Evolutionary conservation across 2,113 vertebrate genomes (phyloP).

Genomic region (Ginglymostoma cirratum): DNA sequence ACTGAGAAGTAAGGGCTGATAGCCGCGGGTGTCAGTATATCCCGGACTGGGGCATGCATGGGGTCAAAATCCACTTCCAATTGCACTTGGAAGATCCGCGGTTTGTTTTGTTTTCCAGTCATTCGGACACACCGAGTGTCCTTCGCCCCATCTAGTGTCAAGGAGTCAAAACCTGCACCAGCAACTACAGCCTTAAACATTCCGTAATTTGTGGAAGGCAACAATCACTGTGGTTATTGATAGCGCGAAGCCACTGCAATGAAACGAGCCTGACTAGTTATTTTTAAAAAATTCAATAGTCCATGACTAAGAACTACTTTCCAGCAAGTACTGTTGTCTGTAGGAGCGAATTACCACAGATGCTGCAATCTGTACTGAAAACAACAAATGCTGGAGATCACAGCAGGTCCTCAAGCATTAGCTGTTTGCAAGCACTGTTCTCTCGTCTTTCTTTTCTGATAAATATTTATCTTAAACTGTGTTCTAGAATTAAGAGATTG

Average conservation of each 20-base stretch:
- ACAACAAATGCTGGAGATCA: too few relatives aligned
- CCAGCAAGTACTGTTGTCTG: background rate
- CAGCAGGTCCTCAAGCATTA: too few relatives aligned
- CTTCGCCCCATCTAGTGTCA: background rate
- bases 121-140: background rate
- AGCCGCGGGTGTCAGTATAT: too few relatives aligned
- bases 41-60: background rate
- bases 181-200: background rate
- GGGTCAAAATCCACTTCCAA: background rate
- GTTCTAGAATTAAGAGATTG: background rate
- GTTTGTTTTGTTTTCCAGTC: background rate
- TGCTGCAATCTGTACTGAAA: too few relatives aligned
- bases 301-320: background rate
- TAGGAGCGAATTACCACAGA: too few relatives aligned
- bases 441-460: background rate
- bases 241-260: background rate
- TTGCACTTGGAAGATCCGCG: background rate
- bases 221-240: background rate
- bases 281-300: background rate
- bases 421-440: too few relatives aligned
- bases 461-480: background rate
- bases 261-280: background rate
- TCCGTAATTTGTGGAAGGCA: background rate
- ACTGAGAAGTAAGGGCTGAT: too few relatives aligned
- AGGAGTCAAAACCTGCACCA: background rate